Percentiles rank a stretch among this genome's conserved stretches.
Evolutionary conservation across 2,113 vertebrate species (phyloP).

Genomic region (Gallinago paraguaiae): DNA sequence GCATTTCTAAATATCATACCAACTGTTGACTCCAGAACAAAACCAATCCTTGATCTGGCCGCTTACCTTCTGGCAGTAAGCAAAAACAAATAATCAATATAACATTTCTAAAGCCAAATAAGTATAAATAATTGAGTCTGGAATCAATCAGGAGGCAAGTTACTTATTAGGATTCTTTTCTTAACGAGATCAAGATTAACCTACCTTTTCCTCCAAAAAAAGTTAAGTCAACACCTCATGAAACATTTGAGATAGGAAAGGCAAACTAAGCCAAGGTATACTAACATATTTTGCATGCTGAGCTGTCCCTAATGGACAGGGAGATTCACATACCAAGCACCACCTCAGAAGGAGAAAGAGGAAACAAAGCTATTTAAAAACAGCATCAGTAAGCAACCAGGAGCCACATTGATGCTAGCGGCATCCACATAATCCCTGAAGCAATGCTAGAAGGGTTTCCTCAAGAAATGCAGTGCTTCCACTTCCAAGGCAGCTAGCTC

Average conservation of each 20-base stretch:
- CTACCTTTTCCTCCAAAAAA: not conserved
- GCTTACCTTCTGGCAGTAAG: not conserved
- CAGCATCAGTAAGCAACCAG: not conserved
- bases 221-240: not conserved
- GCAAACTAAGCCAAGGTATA: not conserved
- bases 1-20: not conserved
- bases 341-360: not conserved
- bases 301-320: not conserved
- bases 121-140: not conserved
- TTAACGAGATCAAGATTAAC: not conserved
- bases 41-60: not conserved
- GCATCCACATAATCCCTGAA: not conserved
- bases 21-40: not conserved
- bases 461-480: not conserved
- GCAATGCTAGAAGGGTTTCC: not conserved
- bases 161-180: not conserved
- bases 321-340: not conserved
- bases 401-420: not conserved
- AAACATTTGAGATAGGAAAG: not conserved
- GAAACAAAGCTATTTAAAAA: not conserved
- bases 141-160: not conserved
- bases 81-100: not conserved
- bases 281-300: not conserved
- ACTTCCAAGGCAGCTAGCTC: not conserved
- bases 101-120: not conserved